These are phyloP conservation scores for Amphilophus citrinellus DNA, from an alignment of 2,113 vertebrate species.

Conservation along the genomic window DNA sequence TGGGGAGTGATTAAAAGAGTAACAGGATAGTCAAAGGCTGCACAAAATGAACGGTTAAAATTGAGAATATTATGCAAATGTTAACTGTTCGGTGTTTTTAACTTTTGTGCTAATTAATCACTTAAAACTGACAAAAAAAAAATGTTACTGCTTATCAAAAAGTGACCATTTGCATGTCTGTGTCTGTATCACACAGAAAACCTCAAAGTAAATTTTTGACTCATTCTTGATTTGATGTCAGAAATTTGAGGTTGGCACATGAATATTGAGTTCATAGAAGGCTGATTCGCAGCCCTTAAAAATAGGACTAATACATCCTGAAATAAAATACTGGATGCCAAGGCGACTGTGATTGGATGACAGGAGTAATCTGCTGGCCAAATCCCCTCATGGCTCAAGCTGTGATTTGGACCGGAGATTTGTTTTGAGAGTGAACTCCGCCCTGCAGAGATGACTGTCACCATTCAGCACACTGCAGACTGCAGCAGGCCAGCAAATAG, in stretches of 20 bases:
- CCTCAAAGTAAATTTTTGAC: neutral
- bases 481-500: neutral
- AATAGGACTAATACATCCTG: conserved; percentile 32
- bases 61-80: neutral
- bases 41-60: neutral
- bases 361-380: conserved; percentile 68
- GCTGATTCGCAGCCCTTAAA: conserved; percentile 10
- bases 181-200: neutral
- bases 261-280: conserved; percentile 29
- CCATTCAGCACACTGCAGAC: conserved; percentile 6
- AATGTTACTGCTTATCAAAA: neutral
- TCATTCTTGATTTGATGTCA: neutral
- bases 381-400: conserved; percentile 73
- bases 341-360: conserved; percentile 68
- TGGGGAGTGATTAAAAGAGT: too few species aligned
- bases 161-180: neutral
- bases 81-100: neutral
- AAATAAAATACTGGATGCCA: conserved; percentile 47
- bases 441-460: conserved; percentile 40
- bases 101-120: neutral
- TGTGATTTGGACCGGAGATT: conserved; percentile 68
- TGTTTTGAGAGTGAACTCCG: conserved; percentile 58
- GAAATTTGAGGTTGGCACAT: neutral
- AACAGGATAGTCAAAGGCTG: neutral
- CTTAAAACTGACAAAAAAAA: neutral